Conservation (phyloP, 2,888 invertebrate species). For the Catocala sponsa region DNA sequence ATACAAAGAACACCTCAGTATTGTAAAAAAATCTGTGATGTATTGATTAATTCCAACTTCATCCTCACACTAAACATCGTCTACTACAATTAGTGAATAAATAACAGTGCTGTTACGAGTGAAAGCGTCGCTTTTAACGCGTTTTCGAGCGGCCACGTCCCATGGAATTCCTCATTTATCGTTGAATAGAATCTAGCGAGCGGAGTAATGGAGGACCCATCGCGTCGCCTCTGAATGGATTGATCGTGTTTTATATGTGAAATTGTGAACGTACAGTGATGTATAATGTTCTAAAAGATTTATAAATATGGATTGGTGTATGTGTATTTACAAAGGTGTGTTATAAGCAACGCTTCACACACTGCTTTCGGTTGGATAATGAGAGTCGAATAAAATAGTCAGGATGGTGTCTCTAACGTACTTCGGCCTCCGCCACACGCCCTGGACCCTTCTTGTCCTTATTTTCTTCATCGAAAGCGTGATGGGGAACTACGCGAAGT, state of each 20-base stretch:
- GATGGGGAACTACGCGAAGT: slow-evolving; percentile 93
- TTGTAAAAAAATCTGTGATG: slow-evolving; percentile 87
- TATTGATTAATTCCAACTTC: slow-evolving; percentile 87
- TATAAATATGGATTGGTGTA: slow-evolving; percentile 82
- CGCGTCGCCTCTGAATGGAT: slow-evolving; percentile 76
- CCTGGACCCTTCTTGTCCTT: slow-evolving; percentile 87
- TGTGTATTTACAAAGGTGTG: slow-evolving; percentile 61
- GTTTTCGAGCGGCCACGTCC: slow-evolving; percentile 81
- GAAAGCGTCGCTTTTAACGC: slow-evolving; percentile 67
- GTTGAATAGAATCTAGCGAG: slow-evolving; percentile 85
- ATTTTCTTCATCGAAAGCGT: slow-evolving; percentile 90
- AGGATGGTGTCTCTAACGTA: slow-evolving; percentile 83
- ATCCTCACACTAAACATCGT: slow-evolving; percentile 68
- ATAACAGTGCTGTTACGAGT: slow-evolving; percentile 56
- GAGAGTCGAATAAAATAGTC: slow-evolving; percentile 70
- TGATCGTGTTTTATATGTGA: slow-evolving; percentile 77
- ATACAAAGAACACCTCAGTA: slow-evolving; percentile 86
- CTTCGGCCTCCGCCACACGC: slow-evolving; percentile 81
- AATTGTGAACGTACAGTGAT: slow-evolving; percentile 60
- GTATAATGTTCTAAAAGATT: slow-evolving; percentile 52
- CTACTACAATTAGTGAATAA: slow-evolving; percentile 52
- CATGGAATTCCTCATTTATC: slow-evolving; percentile 87
- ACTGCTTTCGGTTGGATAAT: slow-evolving; percentile 69
- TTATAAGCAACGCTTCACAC: slow-evolving; percentile 42
- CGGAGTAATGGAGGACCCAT: slow-evolving; percentile 83